A percentile compares a stretch with the other conserved stretches of the same genome.
Conservation (phyloP, 2,888 invertebrate genomes). For the Drosophila infuscata region DNA sequence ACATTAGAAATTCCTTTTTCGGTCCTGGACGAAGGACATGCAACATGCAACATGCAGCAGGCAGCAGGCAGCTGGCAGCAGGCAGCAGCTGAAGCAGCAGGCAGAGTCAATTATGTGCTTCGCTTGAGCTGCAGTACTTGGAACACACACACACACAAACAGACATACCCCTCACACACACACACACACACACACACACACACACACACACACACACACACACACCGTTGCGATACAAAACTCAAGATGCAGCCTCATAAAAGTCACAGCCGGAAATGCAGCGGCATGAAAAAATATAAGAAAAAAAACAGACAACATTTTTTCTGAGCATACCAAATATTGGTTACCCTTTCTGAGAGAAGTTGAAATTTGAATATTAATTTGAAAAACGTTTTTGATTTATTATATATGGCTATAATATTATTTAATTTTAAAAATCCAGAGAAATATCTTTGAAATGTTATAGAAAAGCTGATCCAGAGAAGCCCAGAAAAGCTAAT, state of each 20-base stretch:
- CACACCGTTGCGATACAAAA: constrained; percentile 6
- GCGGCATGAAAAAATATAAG: constrained; percentile 21
- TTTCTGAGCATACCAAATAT: not conserved
- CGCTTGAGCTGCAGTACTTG: constrained; percentile 73
- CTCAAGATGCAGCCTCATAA: constrained; percentile 68
- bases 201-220: not conserved
- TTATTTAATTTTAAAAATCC: too few relatives aligned
- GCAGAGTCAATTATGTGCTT: constrained; percentile 82
- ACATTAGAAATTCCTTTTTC: constrained; percentile 80
- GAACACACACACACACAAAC: constrained; percentile 17
- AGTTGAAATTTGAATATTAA: not conserved
- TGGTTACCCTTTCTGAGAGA: not conserved
- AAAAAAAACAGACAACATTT: not conserved
- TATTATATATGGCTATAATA: too few relatives aligned
- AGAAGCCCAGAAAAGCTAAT: too few relatives aligned
- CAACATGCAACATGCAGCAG: constrained; percentile 2
- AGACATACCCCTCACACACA: not conserved
- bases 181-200: constrained; percentile 7
- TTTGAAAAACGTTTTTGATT: not conserved
- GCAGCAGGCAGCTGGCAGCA: constrained; percentile 4
- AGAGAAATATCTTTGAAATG: too few relatives aligned
- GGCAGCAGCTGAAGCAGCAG: constrained; percentile 17
- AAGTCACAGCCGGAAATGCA: constrained; percentile 79
- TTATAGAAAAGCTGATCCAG: too few relatives aligned
- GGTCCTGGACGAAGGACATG: constrained; percentile 47